Evolutionary conservation across 2,797 vertebrate species (phyloP), one percentile per base, ranked within the genome.

Genomic region (Setipinna tenuifilis): DNA sequence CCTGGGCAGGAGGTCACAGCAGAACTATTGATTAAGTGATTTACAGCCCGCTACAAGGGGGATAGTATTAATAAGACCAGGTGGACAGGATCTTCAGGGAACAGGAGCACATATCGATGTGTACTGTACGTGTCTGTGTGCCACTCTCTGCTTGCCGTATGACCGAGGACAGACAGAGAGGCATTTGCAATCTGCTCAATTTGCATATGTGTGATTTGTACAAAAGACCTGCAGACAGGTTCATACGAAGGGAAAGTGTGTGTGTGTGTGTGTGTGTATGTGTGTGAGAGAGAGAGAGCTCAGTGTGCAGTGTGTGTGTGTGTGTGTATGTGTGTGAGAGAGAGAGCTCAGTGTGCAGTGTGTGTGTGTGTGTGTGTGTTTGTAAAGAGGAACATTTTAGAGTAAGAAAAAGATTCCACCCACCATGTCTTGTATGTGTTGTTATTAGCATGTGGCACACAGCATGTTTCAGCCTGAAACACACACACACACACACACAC

Each of bases 1-100:
- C 58, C 17, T n/a, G 58, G 58, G 58, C 17, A 59, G 58, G 54
- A 41, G 61, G 62, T 68, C 62, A 68, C 14, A 25, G 25, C 25
- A 31, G 62, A 68, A 11, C 62, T 71, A 71, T 71, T 71, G 65
- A 71, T 71, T 6, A 71, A 71, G 65, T 71, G 0, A 71, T 71
- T 71, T 31, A 71, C 12, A 71, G 65, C 1, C 3, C 28, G 12
- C 12, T 35, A 71, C n/a, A 71, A 25, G 10, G 65, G 65, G 31
- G 65, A 71, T 71, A 14, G 25, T 16, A 71, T 31, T 31, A 31
- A 71, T 71, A 25, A 31, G 25, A 0, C 23, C 11, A 25, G 12
- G 23, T 11, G 12, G 65, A 16, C 4, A 11, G 28, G 31, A 71
- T 71, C 25, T 71, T 16, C 31, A 17, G 65, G 65, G 25, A 71